Evolutionary conservation across 2,888 invertebrate species (phyloP).

Genomic region (Phortica okadai): DNA sequence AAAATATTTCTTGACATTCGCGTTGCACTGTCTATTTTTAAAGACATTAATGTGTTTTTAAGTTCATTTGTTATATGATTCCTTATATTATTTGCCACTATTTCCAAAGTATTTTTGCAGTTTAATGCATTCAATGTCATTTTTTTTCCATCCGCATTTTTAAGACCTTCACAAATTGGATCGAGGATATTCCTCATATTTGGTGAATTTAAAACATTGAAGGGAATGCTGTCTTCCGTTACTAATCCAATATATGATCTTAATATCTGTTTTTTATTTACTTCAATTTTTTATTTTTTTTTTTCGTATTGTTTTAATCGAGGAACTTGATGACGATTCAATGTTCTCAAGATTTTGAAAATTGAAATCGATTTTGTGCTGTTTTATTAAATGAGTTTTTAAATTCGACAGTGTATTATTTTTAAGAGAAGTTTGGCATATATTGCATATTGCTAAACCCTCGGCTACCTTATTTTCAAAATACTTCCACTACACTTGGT

Average conservation of each 20-base stretch:
- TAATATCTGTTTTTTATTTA: constrained; percentile 22
- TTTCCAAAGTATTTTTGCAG: constrained; percentile 37
- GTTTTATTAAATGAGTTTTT: background rate
- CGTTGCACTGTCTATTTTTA: constrained; percentile 41
- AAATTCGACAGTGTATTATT: background rate
- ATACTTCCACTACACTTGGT: background rate
- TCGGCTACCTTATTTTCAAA: background rate
- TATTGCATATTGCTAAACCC: background rate
- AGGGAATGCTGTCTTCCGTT: constrained; percentile 41
- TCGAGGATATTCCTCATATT: constrained; percentile 40
- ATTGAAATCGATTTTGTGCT: background rate
- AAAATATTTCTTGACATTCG: background rate
- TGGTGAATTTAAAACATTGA: constrained; percentile 44
- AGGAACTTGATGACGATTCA: background rate
- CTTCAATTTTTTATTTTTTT: constrained; percentile 23
- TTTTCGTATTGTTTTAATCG: no score
- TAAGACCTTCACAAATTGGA: constrained; percentile 40
- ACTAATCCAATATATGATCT: background rate
- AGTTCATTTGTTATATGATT: constrained; percentile 29
- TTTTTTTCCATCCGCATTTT: background rate
- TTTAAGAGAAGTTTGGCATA: background rate
- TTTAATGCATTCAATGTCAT: background rate
- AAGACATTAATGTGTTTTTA: constrained; percentile 32
- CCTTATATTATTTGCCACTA: constrained; percentile 40
- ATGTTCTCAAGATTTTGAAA: background rate